phyloP scores from a whole-genome alignment of 2,797 vertebrate genomes.

The Anguilla anguilla region DNA sequence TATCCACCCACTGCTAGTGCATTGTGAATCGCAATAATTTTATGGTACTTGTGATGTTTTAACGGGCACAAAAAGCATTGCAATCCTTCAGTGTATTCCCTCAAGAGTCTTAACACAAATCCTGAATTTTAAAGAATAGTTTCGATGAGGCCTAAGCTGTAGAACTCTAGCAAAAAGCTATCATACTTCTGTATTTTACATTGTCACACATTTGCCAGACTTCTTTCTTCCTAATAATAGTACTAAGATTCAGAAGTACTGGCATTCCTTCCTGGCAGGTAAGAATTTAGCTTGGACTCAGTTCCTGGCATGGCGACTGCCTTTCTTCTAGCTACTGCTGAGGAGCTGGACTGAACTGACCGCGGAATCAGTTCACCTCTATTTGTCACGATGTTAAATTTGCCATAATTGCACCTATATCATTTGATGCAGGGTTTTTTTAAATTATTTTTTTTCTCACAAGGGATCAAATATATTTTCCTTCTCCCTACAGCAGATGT shows the following conservation, averaged over 20 bases:
- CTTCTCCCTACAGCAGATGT: neutral
- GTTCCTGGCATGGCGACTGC: neutral
- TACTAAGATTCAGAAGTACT: neutral
- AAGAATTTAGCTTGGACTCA: neutral
- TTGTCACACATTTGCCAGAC: neutral
- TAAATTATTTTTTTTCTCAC: neutral
- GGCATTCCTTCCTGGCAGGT: conserved; percentile 5
- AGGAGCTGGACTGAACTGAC: neutral
- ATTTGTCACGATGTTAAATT: conserved; percentile 6
- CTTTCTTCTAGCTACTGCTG: neutral
- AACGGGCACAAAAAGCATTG: too few species aligned
- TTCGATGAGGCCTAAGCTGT: neutral
- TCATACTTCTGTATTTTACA: neutral
- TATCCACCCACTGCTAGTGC: too few species aligned
- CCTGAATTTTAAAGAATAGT: neutral
- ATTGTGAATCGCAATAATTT: too few species aligned
- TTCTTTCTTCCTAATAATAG: neutral
- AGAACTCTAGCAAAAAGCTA: neutral
- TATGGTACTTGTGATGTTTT: too few species aligned
- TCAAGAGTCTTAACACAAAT: neutral
- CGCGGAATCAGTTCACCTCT: neutral
- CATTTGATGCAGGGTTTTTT: neutral
- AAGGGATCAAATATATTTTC: neutral
- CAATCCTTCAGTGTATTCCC: too few species aligned
- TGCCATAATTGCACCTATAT: neutral